A percentile compares a stretch with the other conserved stretches of the same genome.
phyloP scores from a whole-genome alignment of 1,140 invertebrate species.

The Drosophila arizonae region DNA sequence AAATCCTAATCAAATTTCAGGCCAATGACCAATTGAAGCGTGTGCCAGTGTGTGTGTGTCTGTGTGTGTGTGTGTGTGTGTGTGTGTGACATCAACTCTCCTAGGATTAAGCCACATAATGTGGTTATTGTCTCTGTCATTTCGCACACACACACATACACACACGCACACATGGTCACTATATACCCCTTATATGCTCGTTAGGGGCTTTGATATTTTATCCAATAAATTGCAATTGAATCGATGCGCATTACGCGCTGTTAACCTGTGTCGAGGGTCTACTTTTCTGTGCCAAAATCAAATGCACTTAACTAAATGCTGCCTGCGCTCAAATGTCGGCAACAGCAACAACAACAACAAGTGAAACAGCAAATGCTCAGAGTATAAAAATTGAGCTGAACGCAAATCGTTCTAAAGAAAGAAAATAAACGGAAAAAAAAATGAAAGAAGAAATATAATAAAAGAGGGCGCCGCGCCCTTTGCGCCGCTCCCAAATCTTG shows the following conservation, averaged over 20 bases:
- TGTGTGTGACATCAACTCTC: constrained; percentile 18
- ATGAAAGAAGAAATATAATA: constrained; percentile 22
- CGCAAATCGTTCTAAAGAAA: constrained; percentile 31
- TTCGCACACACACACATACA: constrained; percentile 15
- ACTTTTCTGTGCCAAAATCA: constrained; percentile 58
- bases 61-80: not conserved
- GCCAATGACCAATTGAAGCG: constrained; percentile 47
- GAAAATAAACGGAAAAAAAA: constrained; percentile 18
- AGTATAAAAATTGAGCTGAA: constrained; percentile 27
- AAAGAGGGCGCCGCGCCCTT: constrained; percentile 22
- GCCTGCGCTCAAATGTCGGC: constrained; percentile 54
- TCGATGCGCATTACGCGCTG: constrained; percentile 49
- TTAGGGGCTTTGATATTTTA: constrained; percentile 44
- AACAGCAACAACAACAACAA: constrained; percentile 29
- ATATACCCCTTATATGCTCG: not conserved
- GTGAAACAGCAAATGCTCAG: not conserved
- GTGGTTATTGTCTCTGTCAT: constrained; percentile 68
- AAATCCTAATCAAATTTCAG: constrained; percentile 52
- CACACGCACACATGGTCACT: not conserved
- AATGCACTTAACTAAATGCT: constrained; percentile 78
- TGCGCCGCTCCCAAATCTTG: constrained; percentile 17
- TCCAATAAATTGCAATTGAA: constrained; percentile 72
- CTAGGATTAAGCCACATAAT: constrained; percentile 52
- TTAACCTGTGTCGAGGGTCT: constrained; percentile 48
- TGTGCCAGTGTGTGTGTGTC: no score